Conservation (phyloP, 2,888 invertebrate species). For the Hirtodrosophila duncani region DNA sequence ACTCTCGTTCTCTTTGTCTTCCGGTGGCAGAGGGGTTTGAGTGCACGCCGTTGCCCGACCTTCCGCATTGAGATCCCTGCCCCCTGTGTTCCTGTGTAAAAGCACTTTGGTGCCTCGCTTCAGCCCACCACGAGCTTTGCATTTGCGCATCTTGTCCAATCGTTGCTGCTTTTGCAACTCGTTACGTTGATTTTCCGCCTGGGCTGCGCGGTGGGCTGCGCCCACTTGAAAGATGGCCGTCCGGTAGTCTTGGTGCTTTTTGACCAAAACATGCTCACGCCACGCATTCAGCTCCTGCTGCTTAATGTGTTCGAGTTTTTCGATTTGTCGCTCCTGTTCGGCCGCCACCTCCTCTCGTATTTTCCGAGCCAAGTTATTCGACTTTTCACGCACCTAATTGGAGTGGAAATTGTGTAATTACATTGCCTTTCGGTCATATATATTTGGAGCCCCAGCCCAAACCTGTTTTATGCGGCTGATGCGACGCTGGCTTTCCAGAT, state of each 20-base stretch:
- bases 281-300: slow-evolving; percentile 79
- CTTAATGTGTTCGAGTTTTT: slow-evolving; percentile 79
- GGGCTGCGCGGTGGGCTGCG: slow-evolving; percentile 72
- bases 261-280: slow-evolving; percentile 78
- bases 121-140: slow-evolving; percentile 5
- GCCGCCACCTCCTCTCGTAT: slow-evolving; percentile 80
- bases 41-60: slow-evolving; percentile 51
- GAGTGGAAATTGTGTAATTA: background rate
- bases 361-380: slow-evolving; percentile 81
- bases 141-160: slow-evolving; percentile 36
- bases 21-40: slow-evolving; percentile 36
- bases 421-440: too few relatives aligned
- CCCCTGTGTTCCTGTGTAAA: too few relatives aligned
- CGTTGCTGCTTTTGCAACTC: slow-evolving; percentile 32
- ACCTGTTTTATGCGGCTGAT: slow-evolving; percentile 83
- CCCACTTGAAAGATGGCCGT: slow-evolving; percentile 72
- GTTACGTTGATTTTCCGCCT: slow-evolving; percentile 51
- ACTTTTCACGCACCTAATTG: slow-evolving; percentile 81
- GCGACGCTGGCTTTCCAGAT: slow-evolving; percentile 81
- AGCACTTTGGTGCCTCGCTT: too few relatives aligned
- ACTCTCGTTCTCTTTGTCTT: slow-evolving; percentile 47
- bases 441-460: too few relatives aligned
- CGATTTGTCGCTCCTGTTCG: slow-evolving; percentile 79
- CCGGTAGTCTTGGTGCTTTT: slow-evolving; percentile 76
- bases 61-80: slow-evolving; percentile 26